Percentiles rank a stretch among this genome's conserved stretches.
These are phyloP conservation scores for Hypolimnas misippus DNA, from an alignment of 2,888 invertebrate genomes.

Conservation along the genomic window DNA sequence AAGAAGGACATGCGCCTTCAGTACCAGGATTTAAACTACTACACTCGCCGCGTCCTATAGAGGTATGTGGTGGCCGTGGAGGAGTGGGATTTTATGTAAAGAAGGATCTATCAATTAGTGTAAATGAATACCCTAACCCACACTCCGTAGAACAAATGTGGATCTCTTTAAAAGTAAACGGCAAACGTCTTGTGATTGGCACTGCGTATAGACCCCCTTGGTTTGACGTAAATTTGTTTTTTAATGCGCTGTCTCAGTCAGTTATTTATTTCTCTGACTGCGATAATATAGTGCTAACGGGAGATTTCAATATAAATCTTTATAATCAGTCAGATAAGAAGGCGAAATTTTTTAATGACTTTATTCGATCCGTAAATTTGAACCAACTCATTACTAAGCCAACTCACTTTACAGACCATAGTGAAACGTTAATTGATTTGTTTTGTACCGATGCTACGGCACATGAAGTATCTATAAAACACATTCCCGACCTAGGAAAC, in stretches of 20 bases:
- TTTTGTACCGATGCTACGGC: slow-evolving; percentile 31
- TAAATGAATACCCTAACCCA: slow-evolving; percentile 4
- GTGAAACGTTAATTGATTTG: slow-evolving; percentile 38
- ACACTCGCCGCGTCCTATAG: slow-evolving; percentile 20
- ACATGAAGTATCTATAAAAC: slow-evolving; percentile 15
- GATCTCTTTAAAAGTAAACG: slow-evolving; percentile 2
- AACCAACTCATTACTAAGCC: slow-evolving; percentile 29
- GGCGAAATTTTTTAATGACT: slow-evolving; percentile 17
- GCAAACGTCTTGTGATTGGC: no score
- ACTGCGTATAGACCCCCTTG: no score
- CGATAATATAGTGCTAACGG: slow-evolving; percentile 16
- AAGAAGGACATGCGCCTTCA: slow-evolving; percentile 42
- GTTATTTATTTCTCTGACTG: not conserved
- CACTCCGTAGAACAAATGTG: slow-evolving; percentile 41
- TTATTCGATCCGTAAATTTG: slow-evolving; percentile 17
- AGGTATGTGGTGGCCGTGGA: slow-evolving; percentile 15
- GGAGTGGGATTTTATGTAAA: slow-evolving; percentile 20
- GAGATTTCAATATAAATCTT: slow-evolving; percentile 20
- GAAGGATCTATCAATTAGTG: not conserved
- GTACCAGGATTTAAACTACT: slow-evolving; percentile 38
- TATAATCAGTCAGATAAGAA: slow-evolving; percentile 4
- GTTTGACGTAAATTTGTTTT: no score
- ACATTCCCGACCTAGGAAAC: slow-evolving; percentile 29
- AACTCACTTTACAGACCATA: slow-evolving; percentile 36
- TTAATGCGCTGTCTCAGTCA: not conserved